A percentile compares a stretch with the other conserved stretches of the same genome.
Evolutionary conservation across 1,140 invertebrate species (phyloP).

Genomic region (Drosophila sp.): DNA sequence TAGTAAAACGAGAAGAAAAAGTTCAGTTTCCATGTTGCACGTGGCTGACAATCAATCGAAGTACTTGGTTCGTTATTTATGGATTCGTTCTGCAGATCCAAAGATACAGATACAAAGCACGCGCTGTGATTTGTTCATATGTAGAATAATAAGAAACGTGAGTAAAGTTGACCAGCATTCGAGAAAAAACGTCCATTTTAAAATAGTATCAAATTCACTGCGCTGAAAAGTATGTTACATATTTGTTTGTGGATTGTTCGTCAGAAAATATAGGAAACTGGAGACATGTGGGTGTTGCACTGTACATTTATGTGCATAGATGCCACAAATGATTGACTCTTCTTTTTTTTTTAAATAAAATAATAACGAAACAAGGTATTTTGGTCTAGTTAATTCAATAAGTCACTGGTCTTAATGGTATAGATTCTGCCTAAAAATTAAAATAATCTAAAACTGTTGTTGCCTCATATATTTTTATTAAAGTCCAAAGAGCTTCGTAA

Average conservation of each 20-base stretch:
- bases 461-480: too few species aligned
- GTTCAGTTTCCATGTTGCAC: conserved; percentile 15
- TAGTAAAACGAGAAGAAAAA: conserved; percentile 4
- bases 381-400: too few species aligned
- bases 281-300: neutral
- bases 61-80: conserved; percentile 32
- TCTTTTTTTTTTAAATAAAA: too few species aligned
- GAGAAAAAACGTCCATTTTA: neutral
- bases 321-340: too few species aligned
- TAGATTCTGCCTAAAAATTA: too few species aligned
- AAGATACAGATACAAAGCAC: neutral
- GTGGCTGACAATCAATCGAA: conserved; percentile 11
- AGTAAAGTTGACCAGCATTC: neutral
- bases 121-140: neutral
- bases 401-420: too few species aligned
- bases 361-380: too few species aligned
- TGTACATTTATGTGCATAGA: neutral
- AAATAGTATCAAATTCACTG: conserved; percentile 1
- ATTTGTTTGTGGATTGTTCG: conserved; percentile 11
- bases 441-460: too few species aligned
- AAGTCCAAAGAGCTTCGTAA: too few species aligned
- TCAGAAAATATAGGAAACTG: neutral
- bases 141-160: conserved; percentile 2
- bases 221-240: conserved; percentile 38
- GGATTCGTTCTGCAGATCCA: conserved; percentile 6